Evolutionary conservation across 1,140 invertebrate genomes (phyloP).

Genomic region (Cyclargus thomasi): DNA sequence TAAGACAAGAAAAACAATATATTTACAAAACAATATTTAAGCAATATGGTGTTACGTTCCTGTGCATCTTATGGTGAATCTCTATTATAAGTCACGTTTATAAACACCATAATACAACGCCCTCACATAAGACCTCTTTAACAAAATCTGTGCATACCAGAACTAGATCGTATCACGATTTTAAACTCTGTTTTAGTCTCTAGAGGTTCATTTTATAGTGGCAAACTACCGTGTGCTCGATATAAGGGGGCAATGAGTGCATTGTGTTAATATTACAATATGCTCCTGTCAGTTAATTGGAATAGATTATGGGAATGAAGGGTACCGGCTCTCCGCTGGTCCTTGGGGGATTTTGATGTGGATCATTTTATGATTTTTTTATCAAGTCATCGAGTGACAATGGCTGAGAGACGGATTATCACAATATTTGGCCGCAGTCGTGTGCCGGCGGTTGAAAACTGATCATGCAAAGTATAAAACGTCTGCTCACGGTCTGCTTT

Average conservation of each 20-base stretch:
- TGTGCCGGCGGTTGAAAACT: slow-evolving; percentile 49
- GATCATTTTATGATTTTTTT: slow-evolving; percentile 64
- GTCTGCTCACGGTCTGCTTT: not conserved
- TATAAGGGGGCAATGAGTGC: slow-evolving; percentile 48
- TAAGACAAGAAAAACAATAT: too few species aligned
- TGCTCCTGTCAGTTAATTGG: slow-evolving; percentile 74
- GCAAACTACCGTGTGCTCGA: not conserved
- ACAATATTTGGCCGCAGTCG: slow-evolving; percentile 67
- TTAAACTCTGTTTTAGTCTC: slow-evolving; percentile 12
- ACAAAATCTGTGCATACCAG: slow-evolving; percentile 35
- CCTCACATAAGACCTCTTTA: slow-evolving; percentile 40
- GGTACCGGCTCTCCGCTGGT: slow-evolving; percentile 50
- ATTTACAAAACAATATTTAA: too few species aligned
- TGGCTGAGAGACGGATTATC: slow-evolving; percentile 56
- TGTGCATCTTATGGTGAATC: not conserved
- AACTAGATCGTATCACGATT: slow-evolving; percentile 1
- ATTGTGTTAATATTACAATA: slow-evolving; percentile 75
- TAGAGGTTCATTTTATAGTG: slow-evolving; percentile 26
- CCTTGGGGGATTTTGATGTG: slow-evolving; percentile 50
- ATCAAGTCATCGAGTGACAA: slow-evolving; percentile 71
- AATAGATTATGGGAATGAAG: slow-evolving; percentile 74
- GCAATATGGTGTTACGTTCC: not conserved
- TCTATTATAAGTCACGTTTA: slow-evolving; percentile 11
- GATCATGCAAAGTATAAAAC: slow-evolving; percentile 21
- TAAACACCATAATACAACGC: slow-evolving; percentile 41